phyloP scores from a whole-genome alignment of 2,113 vertebrate genomes.

The Perognathus longimembris region DNA sequence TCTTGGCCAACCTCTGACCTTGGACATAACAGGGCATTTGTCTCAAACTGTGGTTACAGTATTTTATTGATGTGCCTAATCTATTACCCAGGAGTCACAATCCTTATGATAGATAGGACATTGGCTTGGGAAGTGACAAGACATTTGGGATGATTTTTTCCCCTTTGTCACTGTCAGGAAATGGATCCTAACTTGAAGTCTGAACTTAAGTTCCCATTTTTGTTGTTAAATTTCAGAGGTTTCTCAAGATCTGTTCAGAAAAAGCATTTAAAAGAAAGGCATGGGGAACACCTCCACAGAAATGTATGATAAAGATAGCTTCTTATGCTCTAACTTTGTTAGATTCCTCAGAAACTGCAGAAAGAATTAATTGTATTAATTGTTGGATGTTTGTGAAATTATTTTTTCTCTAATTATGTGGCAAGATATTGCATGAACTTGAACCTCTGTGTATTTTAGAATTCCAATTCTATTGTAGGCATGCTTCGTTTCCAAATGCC shows the following conservation, averaged over 20 bases:
- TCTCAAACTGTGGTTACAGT: conserved; percentile 83
- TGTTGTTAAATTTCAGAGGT: conserved; percentile 23
- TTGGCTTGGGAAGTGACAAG: conserved; percentile 62
- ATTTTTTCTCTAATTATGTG: conserved; percentile 84
- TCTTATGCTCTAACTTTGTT: conserved; percentile 73
- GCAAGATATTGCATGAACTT: conserved; percentile 60
- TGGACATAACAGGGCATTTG: conserved; percentile 84
- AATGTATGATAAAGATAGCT: conserved; percentile 69
- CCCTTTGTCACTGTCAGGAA: conserved; percentile 64
- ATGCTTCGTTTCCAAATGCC: conserved; percentile 77
- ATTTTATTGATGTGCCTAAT: conserved; percentile 83
- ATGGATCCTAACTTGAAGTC: conserved; percentile 55
- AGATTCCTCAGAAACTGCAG: conserved; percentile 75
- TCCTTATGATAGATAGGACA: conserved; percentile 72
- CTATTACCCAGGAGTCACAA: conserved; percentile 77
- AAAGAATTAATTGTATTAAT: conserved; percentile 77
- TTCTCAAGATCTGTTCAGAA: conserved; percentile 39
- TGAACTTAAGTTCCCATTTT: conserved; percentile 64
- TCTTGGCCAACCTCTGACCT: conserved; percentile 88
- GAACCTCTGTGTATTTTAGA: conserved; percentile 74
- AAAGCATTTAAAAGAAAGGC: background rate
- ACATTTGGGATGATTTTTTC: conserved; percentile 59
- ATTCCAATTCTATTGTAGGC: conserved; percentile 77
- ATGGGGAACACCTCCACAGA: conserved; percentile 33
- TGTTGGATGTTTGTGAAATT: conserved; percentile 73